These are phyloP conservation scores for Rhopalosiphum maidis DNA, from an alignment of 1,140 invertebrate species.

Conservation along the genomic window DNA sequence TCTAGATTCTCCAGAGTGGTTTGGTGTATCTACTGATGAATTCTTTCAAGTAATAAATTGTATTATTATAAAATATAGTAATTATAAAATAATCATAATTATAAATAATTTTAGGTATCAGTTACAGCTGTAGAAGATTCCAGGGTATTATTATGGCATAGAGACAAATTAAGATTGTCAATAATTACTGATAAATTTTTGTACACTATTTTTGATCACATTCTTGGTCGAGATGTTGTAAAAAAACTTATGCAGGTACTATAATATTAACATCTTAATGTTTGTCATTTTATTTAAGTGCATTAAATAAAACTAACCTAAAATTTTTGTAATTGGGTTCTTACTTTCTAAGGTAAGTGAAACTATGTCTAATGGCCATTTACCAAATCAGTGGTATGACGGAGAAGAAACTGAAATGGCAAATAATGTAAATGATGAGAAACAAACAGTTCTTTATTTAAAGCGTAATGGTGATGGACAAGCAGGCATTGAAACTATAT, in stretches of 20 bases:
- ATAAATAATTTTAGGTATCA: constrained; percentile 69
- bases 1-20: constrained; percentile 92
- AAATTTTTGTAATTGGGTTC: not conserved
- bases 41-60: constrained; percentile 77
- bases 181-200: constrained; percentile 85
- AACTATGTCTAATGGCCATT: constrained; percentile 51
- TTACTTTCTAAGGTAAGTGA: constrained; percentile 22
- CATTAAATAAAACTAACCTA: not conserved
- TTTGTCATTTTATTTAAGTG: not conserved
- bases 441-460: constrained; percentile 55
- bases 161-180: constrained; percentile 82
- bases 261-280: constrained; percentile 39
- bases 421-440: constrained; percentile 48
- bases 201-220: constrained; percentile 84
- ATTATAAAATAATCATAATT: not conserved
- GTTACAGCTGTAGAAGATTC: constrained; percentile 89
- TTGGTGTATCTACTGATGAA: constrained; percentile 86
- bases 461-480: constrained; percentile 54
- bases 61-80: not conserved
- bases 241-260: constrained; percentile 86
- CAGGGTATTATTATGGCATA: constrained; percentile 83
- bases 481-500: constrained; percentile 54
- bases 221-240: constrained; percentile 86
- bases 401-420: constrained; percentile 33
- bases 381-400: constrained; percentile 39